Base-by-base conservation (phyloP, 2,113 vertebrate genomes). In the Natator depressus region DNA sequence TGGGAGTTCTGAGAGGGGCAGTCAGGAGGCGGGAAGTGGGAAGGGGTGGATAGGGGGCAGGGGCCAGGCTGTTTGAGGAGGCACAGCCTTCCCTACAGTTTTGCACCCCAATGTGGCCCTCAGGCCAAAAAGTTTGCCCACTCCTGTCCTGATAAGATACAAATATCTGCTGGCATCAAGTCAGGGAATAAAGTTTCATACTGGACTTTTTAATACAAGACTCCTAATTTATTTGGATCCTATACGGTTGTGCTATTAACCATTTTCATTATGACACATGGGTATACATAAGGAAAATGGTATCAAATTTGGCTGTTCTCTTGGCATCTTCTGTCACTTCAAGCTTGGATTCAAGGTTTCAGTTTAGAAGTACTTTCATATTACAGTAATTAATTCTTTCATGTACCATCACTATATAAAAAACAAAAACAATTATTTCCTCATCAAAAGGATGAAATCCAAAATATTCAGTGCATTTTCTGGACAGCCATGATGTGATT, bases 221-320 rank as follows among this genome's bases (percentile, higher is more conserved):
- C 87, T 90, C 50, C 92, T 81, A 82, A 89, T 62, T 29, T 83
- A 78, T 92, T 91, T 87, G 84, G 62, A 76, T 97, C 54, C 49
- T 95, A 96, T 76, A 95, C 6, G 90, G 79, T 31, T 31, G 31
- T 65, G 93, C 35, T 86, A 86, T 47, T 82, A 84, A 13, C 54
- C 78, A 85, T 75, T 96, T 98, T 95, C 89, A 90, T 84, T 89
- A 87, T 86, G 47, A 84, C 65, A 76, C 11, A 89, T 53, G 22
- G 20, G 19, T 31, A 92, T 16, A 50, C 3, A 42, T 75, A 51
- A 80, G 4, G 25, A 2, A 27, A 89, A 93, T 42, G 69, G 4
- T 1, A 2, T 47, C 78, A 79, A 80, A 89, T 76, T 84, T 4
- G 83, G 93, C 78, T 51, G 6, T 8, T 84, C 13, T 93, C 90